Base-by-base conservation (phyloP, 2,888 invertebrate species). In the Coenonympha arcania region DNA sequence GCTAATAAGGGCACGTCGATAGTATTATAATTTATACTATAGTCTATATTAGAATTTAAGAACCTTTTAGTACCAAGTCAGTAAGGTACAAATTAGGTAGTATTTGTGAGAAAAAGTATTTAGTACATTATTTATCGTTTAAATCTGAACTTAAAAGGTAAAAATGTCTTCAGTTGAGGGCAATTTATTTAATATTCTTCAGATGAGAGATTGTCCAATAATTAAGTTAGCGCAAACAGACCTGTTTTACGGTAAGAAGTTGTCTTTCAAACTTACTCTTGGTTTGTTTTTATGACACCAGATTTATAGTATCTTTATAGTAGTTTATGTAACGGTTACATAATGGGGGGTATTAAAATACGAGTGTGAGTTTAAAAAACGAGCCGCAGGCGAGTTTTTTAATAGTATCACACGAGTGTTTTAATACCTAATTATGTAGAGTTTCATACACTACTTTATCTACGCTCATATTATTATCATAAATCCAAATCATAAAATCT, bases 191-290 rank as follows among this genome's bases (percentile, higher is more conserved):
- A 46, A 18, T 46, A 50, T 46, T 46, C 53, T 9, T 24, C 13
- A 31, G 31, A 37, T 30, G 36, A 37, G n/a, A 30, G 37, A 42
- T 43, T 46, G 50, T 47, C 46, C 45, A 50, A n/a, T n/a, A n/a
- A n/a, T 34, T 46, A 22, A 41, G 31, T 42, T 46, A 44, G 44
- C 24, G 16, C 42, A 42, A 44, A 48, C 24, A 28, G 34, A 40
- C 28, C 40, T 18, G 24, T 20, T 39, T 44, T 33, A 24, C 39
- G 11, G 43, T 28, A 50, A 46, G 37, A 53, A 33, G 31, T 34
- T 0, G 33, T 36, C 28, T 4, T 31, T 31, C 15, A 30, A 19
- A 19, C 34, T n/a, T n/a, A n/a, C 31, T 20, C 33, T 36, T 24
- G 46, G 19, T 42, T 9, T 49, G 45, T 50, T 37, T 9, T 15